Evolutionary conservation across 2,888 invertebrate species (phyloP).

Genomic region (Steinernema carpocapsae): DNA sequence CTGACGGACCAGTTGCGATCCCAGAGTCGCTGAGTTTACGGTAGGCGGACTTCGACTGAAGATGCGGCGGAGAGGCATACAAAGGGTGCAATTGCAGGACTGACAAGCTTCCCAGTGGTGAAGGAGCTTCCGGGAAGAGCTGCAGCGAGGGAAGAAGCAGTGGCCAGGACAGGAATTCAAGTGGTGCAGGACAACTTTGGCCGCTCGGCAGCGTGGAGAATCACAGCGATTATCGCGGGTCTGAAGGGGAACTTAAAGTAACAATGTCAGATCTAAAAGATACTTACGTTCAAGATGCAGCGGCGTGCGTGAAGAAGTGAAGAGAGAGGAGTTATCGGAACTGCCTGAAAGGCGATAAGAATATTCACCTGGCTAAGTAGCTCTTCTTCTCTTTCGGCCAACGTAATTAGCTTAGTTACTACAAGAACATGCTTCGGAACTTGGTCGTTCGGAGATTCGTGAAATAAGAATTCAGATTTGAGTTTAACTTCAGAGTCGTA

Average conservation of each 20-base stretch:
- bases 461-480: no score
- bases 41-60: constrained; percentile 21
- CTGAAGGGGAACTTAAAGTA: background rate
- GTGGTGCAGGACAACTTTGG: constrained; percentile 1
- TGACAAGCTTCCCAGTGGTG: background rate
- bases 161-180: background rate
- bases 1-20: constrained; percentile 6
- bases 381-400: no score
- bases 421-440: no score
- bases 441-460: no score
- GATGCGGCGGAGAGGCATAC: constrained; percentile 19
- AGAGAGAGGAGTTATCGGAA: background rate
- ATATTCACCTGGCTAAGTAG: no score
- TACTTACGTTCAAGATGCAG: background rate
- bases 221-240: constrained; percentile 2
- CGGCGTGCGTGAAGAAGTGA: constrained; percentile 22
- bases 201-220: constrained; percentile 1
- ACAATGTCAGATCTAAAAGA: background rate
- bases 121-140: constrained; percentile 4
- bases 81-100: background rate
- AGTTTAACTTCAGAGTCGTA: no score
- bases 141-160: constrained; percentile 15
- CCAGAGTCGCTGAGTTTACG: background rate
- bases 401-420: no score
- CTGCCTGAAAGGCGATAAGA: background rate